Evolutionary conservation across 2,888 invertebrate species (phyloP).

Genomic region (Osmoderma eremita): DNA sequence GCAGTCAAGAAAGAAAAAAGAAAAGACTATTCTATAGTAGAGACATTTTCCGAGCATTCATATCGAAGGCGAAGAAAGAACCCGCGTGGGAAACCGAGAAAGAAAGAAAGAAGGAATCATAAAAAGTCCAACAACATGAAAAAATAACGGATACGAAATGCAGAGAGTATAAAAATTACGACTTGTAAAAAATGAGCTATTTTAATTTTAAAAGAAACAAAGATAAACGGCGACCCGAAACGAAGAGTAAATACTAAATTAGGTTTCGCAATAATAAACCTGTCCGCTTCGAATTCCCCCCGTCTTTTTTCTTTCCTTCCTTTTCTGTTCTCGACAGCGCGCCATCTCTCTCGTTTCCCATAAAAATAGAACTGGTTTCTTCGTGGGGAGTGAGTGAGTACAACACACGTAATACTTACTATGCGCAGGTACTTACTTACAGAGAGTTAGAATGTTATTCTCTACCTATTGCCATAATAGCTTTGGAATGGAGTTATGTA

Average conservation of each 20-base stretch:
- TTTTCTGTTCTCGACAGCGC: not conserved
- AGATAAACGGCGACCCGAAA: slow-evolving; percentile 41
- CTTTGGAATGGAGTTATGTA: too few species aligned
- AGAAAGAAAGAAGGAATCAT: slow-evolving; percentile 26
- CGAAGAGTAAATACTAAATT: slow-evolving; percentile 42
- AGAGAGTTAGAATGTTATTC: too few species aligned
- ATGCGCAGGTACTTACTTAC: too few species aligned
- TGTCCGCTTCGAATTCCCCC: slow-evolving; percentile 40
- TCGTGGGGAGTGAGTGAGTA: slow-evolving; percentile 28
- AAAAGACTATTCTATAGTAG: too few species aligned
- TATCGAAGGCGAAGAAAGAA: not conserved
- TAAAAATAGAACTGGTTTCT: slow-evolving; percentile 47
- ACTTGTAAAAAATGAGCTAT: slow-evolving; percentile 42
- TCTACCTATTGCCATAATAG: too few species aligned
- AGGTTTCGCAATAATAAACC: slow-evolving; percentile 43
- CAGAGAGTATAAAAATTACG: slow-evolving; percentile 36
- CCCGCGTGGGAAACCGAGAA: slow-evolving; percentile 5
- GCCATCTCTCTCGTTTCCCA: slow-evolving; percentile 33
- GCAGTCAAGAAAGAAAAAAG: too few species aligned
- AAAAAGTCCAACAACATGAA: slow-evolving; percentile 27
- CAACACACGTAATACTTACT: too few species aligned
- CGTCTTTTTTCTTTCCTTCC: slow-evolving; percentile 13
- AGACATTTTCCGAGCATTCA: not conserved
- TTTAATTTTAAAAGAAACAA: slow-evolving; percentile 45
- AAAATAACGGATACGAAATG: slow-evolving; percentile 37